Base-by-base conservation (phyloP, 37 sponge, comb jelly and placozoan genomes). In the Aplysina aerophoba region DNA sequence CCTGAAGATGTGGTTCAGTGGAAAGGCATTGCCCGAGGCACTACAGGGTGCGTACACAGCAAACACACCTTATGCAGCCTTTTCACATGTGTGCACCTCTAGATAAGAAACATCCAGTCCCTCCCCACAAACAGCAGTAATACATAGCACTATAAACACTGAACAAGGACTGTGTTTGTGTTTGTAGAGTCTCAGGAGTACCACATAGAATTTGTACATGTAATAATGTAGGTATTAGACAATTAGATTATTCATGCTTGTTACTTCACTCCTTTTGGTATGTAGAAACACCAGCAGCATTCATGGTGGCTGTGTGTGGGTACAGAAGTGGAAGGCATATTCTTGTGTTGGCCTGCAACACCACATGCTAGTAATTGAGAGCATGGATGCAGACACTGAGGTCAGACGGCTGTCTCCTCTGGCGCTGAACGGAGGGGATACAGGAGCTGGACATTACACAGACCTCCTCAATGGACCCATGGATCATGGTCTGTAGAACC, bases 381-480 rank as follows among this genome's bases (percentile, higher is more conserved):
- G 92, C 69, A 85, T 96, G 92, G 97, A 96, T 80, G 87, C 85
- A 3, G 97, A 96, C 81, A 90, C 94, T 59, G 97, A 96, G 75
- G 85, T 87, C 6, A 82, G 97, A 65, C 84, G 97, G 0, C 77
- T 96, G 19, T 96, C 97, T 14, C 97, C 97, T 13, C 19, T 96
- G n/a, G 97, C 92, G 4, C 79, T 96, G n/a, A 72, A 72, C 64
- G 97, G 97, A 33, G 94, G 93, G n/a, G 84, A 93, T 69, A 88
- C 87, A 55, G 89, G 87, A 0, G 27, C 35, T 55, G 97, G 86
- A 21, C 33, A 78, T 53, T 96, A 96, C 62, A 93, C 92, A 74
- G 97, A 96, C 80, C 86, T 96, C 5, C 69, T 96, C 25, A 96
- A 96, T 83, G 97, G 97, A 75, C 97, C 97, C 4, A 93, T 93